These are phyloP conservation scores for Chalcosyrphus nemorum DNA, from an alignment of 2,888 invertebrate species.

Conservation along the genomic window DNA sequence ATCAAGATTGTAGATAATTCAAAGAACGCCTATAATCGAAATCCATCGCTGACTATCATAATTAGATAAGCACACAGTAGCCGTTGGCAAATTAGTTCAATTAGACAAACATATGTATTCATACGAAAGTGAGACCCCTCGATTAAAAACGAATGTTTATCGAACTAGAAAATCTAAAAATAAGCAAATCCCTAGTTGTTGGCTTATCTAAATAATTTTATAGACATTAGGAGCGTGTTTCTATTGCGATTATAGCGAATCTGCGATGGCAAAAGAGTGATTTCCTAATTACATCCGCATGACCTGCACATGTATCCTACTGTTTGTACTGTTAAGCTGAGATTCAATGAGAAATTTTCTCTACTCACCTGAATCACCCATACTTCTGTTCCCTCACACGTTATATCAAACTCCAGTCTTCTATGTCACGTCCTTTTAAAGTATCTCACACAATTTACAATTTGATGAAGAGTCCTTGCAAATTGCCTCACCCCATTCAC, in stretches of 20 bases:
- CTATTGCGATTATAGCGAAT: not conserved
- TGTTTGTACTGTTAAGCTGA: not conserved
- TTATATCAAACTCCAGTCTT: not conserved
- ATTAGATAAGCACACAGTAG: not conserved
- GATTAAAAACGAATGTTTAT: not conserved
- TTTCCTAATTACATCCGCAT: not conserved
- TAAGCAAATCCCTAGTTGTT: not conserved
- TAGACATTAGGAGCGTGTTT: not conserved
- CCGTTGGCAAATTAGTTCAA: not conserved
- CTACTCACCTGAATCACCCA: constrained; percentile 80
- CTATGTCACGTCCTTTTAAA: constrained; percentile 6
- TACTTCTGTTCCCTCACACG: constrained; percentile 59
- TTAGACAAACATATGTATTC: too few species aligned
- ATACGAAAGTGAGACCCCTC: not conserved
- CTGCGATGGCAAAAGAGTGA: not conserved
- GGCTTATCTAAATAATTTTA: constrained; percentile 1
- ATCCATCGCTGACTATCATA: not conserved
- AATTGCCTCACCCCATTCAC: constrained; percentile 33
- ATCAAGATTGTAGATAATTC: not conserved
- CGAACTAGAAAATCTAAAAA: not conserved
- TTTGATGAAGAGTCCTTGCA: too few species aligned
- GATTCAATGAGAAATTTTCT: not conserved
- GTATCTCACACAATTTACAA: too few species aligned
- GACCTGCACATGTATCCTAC: not conserved
- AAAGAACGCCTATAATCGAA: not conserved